Percentiles rank a stretch among this genome's conserved stretches.
These are phyloP conservation scores for Cecidostiba fungosa DNA, from an alignment of 2,888 invertebrate genomes.

Conservation along the genomic window DNA sequence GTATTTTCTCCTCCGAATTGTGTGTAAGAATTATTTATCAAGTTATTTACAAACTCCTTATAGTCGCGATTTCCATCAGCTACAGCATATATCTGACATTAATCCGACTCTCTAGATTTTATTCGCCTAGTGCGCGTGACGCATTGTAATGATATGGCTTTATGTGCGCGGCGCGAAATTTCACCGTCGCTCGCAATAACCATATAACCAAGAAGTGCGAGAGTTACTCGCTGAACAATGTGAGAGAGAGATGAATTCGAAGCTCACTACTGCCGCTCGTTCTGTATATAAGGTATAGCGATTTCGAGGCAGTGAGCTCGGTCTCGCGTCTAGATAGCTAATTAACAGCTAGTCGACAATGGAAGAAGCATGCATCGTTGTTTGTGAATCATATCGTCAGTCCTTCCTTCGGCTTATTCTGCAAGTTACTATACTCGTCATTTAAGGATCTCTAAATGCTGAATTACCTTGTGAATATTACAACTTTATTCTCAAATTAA, in stretches of 20 bases:
- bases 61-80: neutral
- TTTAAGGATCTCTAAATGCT: too few relatives aligned
- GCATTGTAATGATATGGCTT: conserved; percentile 13
- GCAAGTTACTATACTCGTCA: neutral
- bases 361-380: neutral
- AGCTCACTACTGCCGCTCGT: neutral
- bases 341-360: conserved; percentile 22
- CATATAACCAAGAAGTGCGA: conserved; percentile 16
- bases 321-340: neutral
- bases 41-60: too few relatives aligned
- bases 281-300: neutral
- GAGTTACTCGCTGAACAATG: neutral
- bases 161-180: neutral
- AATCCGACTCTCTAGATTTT: neutral
- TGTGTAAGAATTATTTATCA: too few relatives aligned
- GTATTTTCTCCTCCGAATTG: too few relatives aligned
- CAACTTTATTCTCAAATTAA: neutral
- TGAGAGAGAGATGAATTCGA: neutral
- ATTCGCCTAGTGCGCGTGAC: neutral
- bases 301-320: neutral
- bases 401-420: neutral
- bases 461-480: neutral
- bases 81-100: neutral
- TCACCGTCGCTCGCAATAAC: conserved; percentile 6
- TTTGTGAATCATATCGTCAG: neutral